phyloP scores from a whole-genome alignment of 92 coral and sea anemone genomes.

The Bergia sp. region DNA sequence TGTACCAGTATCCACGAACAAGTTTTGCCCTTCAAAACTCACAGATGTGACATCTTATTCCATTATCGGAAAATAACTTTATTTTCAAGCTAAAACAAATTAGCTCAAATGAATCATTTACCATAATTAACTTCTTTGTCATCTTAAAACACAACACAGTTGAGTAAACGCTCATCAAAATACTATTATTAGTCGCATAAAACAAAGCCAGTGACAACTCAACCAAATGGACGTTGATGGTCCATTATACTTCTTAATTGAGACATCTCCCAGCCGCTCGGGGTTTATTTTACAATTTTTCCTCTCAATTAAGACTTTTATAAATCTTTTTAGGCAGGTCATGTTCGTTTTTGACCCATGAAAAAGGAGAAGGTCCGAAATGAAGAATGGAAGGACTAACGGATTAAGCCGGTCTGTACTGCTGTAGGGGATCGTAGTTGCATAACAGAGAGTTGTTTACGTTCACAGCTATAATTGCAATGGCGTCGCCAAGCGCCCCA shows the following conservation, averaged over 20 bases:
- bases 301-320: not conserved
- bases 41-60: not conserved
- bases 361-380: not conserved
- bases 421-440: not conserved
- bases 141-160: not conserved
- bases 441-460: not conserved
- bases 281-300: not conserved
- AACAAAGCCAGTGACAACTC: not conserved
- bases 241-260: not conserved
- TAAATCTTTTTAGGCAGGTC: not conserved
- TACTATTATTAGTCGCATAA: not conserved
- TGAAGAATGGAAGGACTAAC: not conserved
- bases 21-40: not conserved
- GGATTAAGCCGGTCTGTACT: not conserved
- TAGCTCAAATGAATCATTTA: not conserved
- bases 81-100: not conserved
- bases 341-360: not conserved
- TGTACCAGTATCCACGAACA: not conserved
- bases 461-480: not conserved
- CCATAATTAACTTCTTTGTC: not conserved
- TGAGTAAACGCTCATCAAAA: constrained; percentile 20
- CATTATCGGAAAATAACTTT: not conserved
- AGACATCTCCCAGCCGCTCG: not conserved
- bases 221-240: not conserved
- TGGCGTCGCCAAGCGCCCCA: not conserved